phyloP scores from a whole-genome alignment of 2,113 vertebrate species.

The Melanocharis versteri region DNA sequence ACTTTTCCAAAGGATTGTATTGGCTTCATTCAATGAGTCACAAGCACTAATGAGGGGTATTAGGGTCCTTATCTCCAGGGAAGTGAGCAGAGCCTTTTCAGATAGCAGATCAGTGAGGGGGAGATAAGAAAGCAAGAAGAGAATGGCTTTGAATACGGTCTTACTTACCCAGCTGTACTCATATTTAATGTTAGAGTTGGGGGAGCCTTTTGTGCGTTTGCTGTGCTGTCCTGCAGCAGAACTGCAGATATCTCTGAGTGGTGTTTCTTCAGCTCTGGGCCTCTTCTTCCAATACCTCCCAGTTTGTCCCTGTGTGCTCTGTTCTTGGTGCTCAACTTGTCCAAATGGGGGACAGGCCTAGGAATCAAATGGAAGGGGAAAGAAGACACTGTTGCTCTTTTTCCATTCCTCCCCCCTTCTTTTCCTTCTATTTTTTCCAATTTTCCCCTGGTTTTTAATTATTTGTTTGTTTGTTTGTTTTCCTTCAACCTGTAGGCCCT shows the following conservation, averaged over 20 bases:
- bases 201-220: background rate
- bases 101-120: background rate
- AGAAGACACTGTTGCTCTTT: background rate
- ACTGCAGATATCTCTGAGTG: background rate
- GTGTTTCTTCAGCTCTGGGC: background rate
- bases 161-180: background rate
- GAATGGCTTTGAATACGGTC: background rate
- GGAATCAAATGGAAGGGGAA: background rate
- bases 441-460: too few relatives aligned
- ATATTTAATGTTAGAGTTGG: background rate
- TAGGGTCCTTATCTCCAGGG: background rate
- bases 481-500: background rate
- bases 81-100: background rate
- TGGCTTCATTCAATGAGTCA: background rate
- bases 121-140: background rate
- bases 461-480: background rate
- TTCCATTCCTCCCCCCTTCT: too few relatives aligned
- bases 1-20: background rate
- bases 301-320: fast-evolving
- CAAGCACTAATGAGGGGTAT: background rate
- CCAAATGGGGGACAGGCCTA: background rate
- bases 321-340: background rate
- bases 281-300: background rate
- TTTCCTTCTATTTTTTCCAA: background rate
- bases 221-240: background rate